Evolutionary conservation across 2,113 vertebrate species (phyloP), one percentile per base, ranked within the genome.

Genomic region (Sebastes fasciatus): DNA sequence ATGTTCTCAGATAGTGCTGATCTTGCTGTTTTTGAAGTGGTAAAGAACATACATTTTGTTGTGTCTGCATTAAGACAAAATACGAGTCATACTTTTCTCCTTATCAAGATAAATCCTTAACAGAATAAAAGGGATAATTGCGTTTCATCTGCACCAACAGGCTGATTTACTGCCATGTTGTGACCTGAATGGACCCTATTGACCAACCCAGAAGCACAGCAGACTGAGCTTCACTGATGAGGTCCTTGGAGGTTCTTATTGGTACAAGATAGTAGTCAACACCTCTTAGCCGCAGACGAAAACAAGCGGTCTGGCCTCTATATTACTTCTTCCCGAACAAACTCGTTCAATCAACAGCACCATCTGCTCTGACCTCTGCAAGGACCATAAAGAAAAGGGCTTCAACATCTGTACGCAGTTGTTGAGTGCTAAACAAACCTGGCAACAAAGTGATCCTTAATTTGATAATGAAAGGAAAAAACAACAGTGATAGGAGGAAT

Each of bases 391-490:
- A 85, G 58, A 21, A 70, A 82, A 74, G n/a, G 72, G 42, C 23
- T 12, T 76, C 40, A 40, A 91, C 92, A 94, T 94, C 89, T 93
- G 91, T 63, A 45, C 34, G 63, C 87, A 92, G 88, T 94, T 92
- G 81, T 49, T 4, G 64, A 82, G 58, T 43, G 66, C 83, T 88
- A 93, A 92, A 93, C 89, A 92, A 85, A 86, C 82, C 85, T 80
- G 87, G 83, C 86, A 89, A 69, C 57, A 60, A 77, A 85, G 74
- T 80, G 63, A 87, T 79, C 46, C 45, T 43, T 88, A 65, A 90
- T 91, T 85, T 82, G 88, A 92, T 92, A 93, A 94, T 85, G 71
- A 88, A 64, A 75, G 88, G 88, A 92, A 91, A 91, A 88, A 93
- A 86, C 84, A 91, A 92, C 89, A 86, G 57, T 7, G 34, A 88